These are phyloP conservation scores for Cepaea hortensis DNA, from an alignment of 2,888 invertebrate species.

Conservation along the genomic window DNA sequence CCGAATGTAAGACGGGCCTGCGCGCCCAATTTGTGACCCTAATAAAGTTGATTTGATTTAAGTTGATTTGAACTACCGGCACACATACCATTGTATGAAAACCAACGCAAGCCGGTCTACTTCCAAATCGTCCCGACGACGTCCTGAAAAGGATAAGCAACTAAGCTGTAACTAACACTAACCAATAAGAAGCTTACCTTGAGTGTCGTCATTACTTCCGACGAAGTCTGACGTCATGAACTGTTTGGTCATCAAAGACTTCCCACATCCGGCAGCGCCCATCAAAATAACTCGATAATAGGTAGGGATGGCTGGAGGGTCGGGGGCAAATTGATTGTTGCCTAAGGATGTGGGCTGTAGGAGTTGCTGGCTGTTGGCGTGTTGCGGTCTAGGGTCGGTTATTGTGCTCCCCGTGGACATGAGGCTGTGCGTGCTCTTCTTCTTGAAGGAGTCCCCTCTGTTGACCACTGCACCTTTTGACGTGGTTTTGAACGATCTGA, in stretches of 20 bases:
- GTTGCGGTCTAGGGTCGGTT: conserved; percentile 45
- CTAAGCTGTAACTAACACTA: not conserved
- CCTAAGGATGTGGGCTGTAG: conserved; percentile 45
- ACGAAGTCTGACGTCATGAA: conserved; percentile 85
- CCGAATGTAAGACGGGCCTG: too few species aligned
- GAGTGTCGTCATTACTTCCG: conserved; percentile 72
- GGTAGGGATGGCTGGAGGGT: conserved; percentile 51
- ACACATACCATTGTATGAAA: too few species aligned
- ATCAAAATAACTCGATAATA: conserved; percentile 82
- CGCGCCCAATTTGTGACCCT: too few species aligned
- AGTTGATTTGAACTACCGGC: too few species aligned
- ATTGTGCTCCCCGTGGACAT: conserved; percentile 81
- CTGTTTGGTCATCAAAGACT: conserved; percentile 83
- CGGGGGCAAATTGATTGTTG: conserved; percentile 49
- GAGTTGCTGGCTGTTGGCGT: conserved; percentile 19
- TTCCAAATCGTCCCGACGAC: too few species aligned
- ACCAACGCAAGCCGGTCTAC: too few species aligned
- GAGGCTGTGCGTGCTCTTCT: conserved; percentile 90
- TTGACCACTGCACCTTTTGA: conserved; percentile 93
- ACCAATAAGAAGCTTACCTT: conserved; percentile 37
- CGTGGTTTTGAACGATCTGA: conserved; percentile 94
- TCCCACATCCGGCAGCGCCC: conserved; percentile 83
- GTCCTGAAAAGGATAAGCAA: too few species aligned
- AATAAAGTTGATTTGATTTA: too few species aligned
- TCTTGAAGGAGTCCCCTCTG: conserved; percentile 93